Evolutionary conservation across 2,113 vertebrate genomes (phyloP).

Genomic region (Channa maculata): DNA sequence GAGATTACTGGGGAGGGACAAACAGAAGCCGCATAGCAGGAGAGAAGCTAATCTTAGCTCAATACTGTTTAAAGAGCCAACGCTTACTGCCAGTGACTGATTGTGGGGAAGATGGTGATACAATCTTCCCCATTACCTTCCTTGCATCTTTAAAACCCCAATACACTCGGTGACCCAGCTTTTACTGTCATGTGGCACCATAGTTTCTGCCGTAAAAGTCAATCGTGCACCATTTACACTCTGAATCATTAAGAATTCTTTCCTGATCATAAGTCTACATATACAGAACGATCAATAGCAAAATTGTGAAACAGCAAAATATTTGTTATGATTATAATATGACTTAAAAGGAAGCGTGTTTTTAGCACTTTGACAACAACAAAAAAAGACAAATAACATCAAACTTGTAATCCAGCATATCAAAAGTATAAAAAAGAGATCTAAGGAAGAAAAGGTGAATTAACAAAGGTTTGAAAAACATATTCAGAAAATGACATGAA

Average conservation of each 20-base stretch:
- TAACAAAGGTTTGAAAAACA: neutral
- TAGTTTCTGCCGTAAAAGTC: neutral
- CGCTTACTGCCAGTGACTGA: constrained; percentile 32
- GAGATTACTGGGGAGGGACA: constrained; percentile 27
- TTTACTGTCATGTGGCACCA: neutral
- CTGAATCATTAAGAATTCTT: neutral
- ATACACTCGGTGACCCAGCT: neutral
- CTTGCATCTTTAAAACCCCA: constrained; percentile 10
- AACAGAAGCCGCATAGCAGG: constrained; percentile 31
- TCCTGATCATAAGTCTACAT: neutral
- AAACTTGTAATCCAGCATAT: neutral
- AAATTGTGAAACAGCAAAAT: too few species aligned
- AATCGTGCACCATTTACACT: neutral
- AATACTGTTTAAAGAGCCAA: constrained; percentile 28
- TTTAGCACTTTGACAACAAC: neutral
- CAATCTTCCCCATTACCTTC: constrained; percentile 27
- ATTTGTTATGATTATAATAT: neutral
- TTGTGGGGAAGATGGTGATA: constrained; percentile 8
- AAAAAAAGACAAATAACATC: neutral
- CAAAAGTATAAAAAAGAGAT: neutral
- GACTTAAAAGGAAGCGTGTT: too few species aligned
- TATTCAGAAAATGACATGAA: neutral
- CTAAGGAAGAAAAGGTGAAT: neutral
- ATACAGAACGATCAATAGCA: too few species aligned
- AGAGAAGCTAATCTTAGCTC: constrained; percentile 63